phyloP scores from a whole-genome alignment of 2,888 invertebrate genomes.

The Autographa gamma region DNA sequence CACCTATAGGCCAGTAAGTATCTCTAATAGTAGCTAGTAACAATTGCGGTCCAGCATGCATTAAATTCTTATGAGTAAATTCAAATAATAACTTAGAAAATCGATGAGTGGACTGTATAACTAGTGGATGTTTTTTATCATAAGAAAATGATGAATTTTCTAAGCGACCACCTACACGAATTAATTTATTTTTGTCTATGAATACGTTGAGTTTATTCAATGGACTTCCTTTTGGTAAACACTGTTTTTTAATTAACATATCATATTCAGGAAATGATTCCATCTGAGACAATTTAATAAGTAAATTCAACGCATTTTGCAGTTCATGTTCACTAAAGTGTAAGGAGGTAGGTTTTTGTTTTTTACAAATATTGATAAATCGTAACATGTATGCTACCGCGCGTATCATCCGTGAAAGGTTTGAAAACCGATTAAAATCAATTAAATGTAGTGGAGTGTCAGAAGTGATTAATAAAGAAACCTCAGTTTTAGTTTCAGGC shows the following conservation, averaged over 20 bases:
- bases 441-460: neutral
- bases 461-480: neutral
- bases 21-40: constrained; percentile 32
- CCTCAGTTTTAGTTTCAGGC: neutral
- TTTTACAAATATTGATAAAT: constrained; percentile 21
- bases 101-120: constrained; percentile 40
- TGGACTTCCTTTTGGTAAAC: constrained; percentile 2
- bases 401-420: constrained; percentile 22
- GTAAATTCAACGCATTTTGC: constrained; percentile 6
- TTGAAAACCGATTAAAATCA: constrained; percentile 16
- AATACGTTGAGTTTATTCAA: constrained; percentile 2
- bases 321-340: constrained; percentile 3
- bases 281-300: constrained; percentile 1
- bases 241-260: neutral
- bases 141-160: constrained; percentile 17
- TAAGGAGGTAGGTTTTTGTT: neutral
- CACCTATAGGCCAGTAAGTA: constrained; percentile 34
- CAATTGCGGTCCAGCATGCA: constrained; percentile 39
- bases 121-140: constrained; percentile 30
- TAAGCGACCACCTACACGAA: constrained; percentile 3
- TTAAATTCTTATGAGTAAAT: constrained; percentile 11
- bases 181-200: neutral
- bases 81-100: constrained; percentile 36
- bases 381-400: constrained; percentile 18
- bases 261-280: constrained; percentile 21